Evolutionary conservation across 2,888 invertebrate species (phyloP), one percentile per base, ranked within the genome.

Genomic region (Chelonus formosanus): DNA sequence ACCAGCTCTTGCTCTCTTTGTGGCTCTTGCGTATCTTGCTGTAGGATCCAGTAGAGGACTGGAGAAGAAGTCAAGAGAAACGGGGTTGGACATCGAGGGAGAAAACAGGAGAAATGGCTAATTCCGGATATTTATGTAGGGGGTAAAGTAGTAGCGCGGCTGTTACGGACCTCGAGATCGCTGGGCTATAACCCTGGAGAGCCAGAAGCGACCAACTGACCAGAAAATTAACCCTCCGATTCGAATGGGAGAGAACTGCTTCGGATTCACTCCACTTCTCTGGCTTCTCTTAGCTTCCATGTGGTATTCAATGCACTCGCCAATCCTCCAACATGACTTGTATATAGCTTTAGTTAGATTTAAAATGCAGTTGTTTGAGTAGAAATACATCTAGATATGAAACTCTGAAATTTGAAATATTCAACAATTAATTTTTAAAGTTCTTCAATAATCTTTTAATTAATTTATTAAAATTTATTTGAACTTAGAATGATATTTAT

Each of bases 201-300:
- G 80, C 80, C 84, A 84, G 83, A 83, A 83, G 84, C 84, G 84
- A 83, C 84, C 84, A 84, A 84, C 84, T 84, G 84, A 83, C 84
- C 84, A 84, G 84, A 84, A 84, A 84, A 84, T 84, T 84, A 84
- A 84, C 84, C 82, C 84, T 82, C 82, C 81, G 80, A 83, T 83
- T 79, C 81, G 78, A 78, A 75, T 70, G 62, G 62, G 58, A 58
- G 36, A 62, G 44, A 61, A 66, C 66, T 61, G 57, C 67, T 67
- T 61, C 44, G 56, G 57, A 66, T 61, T 57, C 67, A 57, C 43
- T 66, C 52, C 61, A 62, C 66, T 62, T 66, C 52, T 52, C 50
- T 52, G 57, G 43, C 61, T 32, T 34, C 52, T 52, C 61, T 61
- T 61, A 53, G 6, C 40, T 40, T 50, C 40, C 5, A 48, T 60